phyloP scores from a whole-genome alignment of 1,140 invertebrate species.

The Drosophila neocordata region DNA sequence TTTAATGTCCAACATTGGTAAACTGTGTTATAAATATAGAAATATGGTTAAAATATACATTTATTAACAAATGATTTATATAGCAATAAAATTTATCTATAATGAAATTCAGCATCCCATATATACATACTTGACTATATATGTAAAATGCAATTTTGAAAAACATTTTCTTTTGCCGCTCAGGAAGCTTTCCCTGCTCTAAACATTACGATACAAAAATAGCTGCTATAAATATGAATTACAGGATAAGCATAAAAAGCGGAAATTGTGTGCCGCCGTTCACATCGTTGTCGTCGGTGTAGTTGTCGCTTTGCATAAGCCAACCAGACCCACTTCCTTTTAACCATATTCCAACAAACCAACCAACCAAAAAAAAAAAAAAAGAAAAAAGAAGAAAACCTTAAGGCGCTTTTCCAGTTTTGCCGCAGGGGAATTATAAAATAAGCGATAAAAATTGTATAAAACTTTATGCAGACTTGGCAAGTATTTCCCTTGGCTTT shows the following conservation, averaged over 20 bases:
- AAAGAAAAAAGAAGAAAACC: not conserved
- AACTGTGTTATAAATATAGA: not conserved
- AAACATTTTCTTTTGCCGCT: slow-evolving; percentile 46
- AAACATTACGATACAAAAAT: slow-evolving; percentile 67
- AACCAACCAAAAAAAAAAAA: slow-evolving; percentile 2
- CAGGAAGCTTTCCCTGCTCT: slow-evolving; percentile 50
- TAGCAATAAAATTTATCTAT: slow-evolving; percentile 56
- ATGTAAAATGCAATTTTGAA: slow-evolving; percentile 69
- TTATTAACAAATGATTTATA: slow-evolving; percentile 14
- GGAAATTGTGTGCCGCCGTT: slow-evolving; percentile 74
- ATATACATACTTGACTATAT: slow-evolving; percentile 4
- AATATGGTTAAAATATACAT: not conserved
- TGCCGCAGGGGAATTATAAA: slow-evolving; percentile 70
- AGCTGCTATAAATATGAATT: slow-evolving; percentile 81
- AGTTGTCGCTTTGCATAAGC: slow-evolving; percentile 71
- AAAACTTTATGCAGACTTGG: slow-evolving; percentile 72
- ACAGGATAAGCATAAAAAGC: slow-evolving; percentile 81
- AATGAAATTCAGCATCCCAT: slow-evolving; percentile 47
- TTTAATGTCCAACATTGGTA: not conserved
- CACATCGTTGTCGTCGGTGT: slow-evolving; percentile 25
- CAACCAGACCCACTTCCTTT: slow-evolving; percentile 33
- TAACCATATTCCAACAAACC: slow-evolving; percentile 13
- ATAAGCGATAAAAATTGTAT: slow-evolving; percentile 79
- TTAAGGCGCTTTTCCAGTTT: slow-evolving; percentile 73
- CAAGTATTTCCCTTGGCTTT: slow-evolving; percentile 23